phyloP scores from a whole-genome alignment of 2,888 invertebrate species.

The Ommatoiulus sabulosus region DNA sequence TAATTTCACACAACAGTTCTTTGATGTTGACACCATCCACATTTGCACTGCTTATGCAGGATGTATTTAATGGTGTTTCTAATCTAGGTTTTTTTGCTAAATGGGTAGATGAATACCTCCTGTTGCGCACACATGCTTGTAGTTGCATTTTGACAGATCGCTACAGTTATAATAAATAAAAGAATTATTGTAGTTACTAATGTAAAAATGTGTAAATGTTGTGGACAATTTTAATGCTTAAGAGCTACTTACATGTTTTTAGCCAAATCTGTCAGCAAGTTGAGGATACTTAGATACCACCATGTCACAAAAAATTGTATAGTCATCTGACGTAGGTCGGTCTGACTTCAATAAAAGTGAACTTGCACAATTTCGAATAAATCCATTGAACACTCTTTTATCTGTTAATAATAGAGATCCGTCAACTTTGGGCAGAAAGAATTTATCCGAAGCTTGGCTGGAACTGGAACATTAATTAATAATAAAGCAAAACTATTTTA shows the following conservation, averaged over 20 bases:
- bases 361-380: background rate
- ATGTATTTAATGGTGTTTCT: background rate
- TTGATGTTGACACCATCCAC: background rate
- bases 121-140: background rate
- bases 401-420: background rate
- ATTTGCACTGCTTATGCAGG: background rate
- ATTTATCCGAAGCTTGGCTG: background rate
- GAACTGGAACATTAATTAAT: too few species aligned
- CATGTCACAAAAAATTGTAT: background rate
- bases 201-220: too few species aligned
- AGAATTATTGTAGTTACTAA: too few species aligned
- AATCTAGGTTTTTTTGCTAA: background rate
- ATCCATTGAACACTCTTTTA: background rate
- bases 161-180: background rate
- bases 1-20: background rate
- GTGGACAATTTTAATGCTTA: too few species aligned
- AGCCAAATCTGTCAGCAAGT: background rate
- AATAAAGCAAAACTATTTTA: too few species aligned
- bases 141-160: background rate
- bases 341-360: background rate
- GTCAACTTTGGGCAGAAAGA: background rate
- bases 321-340: background rate
- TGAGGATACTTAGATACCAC: background rate
- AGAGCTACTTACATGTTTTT: background rate
- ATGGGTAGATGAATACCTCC: background rate